Conservation (phyloP, 2,797 vertebrate species). For the Moxostoma hubbsi region DNA sequence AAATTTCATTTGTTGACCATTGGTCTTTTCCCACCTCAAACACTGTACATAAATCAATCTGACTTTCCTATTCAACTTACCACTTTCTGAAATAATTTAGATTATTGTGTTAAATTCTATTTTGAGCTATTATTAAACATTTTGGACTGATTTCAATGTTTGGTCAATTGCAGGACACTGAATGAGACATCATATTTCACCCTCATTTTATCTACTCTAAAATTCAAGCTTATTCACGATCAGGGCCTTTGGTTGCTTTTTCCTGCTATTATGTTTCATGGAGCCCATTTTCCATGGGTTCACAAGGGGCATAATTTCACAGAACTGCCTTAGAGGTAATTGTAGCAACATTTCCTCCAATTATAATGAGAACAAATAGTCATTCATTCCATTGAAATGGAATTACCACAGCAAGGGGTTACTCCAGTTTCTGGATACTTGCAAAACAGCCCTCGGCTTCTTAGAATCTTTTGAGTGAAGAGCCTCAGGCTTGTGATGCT, state of each 20-base stretch:
- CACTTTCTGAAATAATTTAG: slow-evolving; percentile 68
- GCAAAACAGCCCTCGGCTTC: slow-evolving; percentile 42
- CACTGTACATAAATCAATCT: slow-evolving; percentile 66
- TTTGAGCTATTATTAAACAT: slow-evolving; percentile 85
- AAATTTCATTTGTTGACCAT: slow-evolving; percentile 54
- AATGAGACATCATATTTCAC: background rate
- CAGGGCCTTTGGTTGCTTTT: slow-evolving; percentile 20
- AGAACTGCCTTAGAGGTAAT: slow-evolving; percentile 19
- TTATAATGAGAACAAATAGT: slow-evolving; percentile 52
- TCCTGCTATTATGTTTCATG: slow-evolving; percentile 14
- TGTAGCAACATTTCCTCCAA: slow-evolving; percentile 43
- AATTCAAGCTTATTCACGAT: slow-evolving; percentile 27
- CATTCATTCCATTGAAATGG: slow-evolving; percentile 19
- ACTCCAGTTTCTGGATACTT: slow-evolving; percentile 43
- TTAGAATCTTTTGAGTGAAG: slow-evolving; percentile 29
- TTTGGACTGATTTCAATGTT: slow-evolving; percentile 73
- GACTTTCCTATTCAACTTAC: slow-evolving; percentile 68
- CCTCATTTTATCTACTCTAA: background rate
- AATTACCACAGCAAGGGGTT: slow-evolving; percentile 26
- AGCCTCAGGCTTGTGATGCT: slow-evolving; percentile 44
- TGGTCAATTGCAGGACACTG: slow-evolving; percentile 29
- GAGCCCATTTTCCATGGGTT: slow-evolving; percentile 7
- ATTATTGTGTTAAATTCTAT: slow-evolving; percentile 84
- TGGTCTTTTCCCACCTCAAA: slow-evolving; percentile 62
- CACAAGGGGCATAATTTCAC: slow-evolving; percentile 26